phyloP scores from a whole-genome alignment of 2,888 invertebrate genomes.

The Subacronicta megacephala region DNA sequence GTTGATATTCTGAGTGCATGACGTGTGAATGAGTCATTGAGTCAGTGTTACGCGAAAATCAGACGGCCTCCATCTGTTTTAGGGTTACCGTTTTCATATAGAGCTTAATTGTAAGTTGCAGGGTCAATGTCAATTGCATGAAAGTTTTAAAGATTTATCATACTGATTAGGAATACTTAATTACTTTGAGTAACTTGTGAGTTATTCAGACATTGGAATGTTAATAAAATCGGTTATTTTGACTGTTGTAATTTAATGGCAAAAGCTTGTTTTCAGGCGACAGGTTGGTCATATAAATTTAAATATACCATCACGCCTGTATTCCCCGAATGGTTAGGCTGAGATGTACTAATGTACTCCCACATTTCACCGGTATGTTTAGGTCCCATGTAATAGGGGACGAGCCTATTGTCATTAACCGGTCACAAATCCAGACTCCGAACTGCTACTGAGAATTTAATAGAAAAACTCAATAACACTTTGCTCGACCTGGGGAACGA shows the following conservation, averaged over 20 bases:
- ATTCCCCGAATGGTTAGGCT: too few relatives aligned
- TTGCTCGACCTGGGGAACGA: too few relatives aligned
- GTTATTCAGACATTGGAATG: background rate
- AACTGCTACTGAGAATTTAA: too few relatives aligned
- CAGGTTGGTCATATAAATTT: background rate
- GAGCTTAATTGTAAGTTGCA: background rate
- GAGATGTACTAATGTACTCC: too few relatives aligned
- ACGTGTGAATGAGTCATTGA: conserved; percentile 45
- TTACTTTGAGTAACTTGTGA: background rate
- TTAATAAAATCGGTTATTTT: conserved; percentile 1
- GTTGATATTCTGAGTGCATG: conserved; percentile 31
- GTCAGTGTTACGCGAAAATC: conserved; percentile 50
- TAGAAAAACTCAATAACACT: too few relatives aligned
- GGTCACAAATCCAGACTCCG: too few relatives aligned
- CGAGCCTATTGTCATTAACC: too few relatives aligned
- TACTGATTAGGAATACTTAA: background rate
- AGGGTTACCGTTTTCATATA: conserved; percentile 37
- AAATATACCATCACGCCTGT: too few relatives aligned
- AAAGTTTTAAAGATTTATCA: background rate
- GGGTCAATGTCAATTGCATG: background rate
- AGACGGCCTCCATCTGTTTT: conserved; percentile 29
- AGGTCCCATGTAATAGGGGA: too few relatives aligned
- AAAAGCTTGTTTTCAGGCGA: background rate
- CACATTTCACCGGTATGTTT: too few relatives aligned
- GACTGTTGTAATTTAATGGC: background rate